Evolutionary conservation across 2,113 vertebrate genomes (phyloP), one percentile per base, ranked within the genome.

Genomic region (Lynx canadensis): DNA sequence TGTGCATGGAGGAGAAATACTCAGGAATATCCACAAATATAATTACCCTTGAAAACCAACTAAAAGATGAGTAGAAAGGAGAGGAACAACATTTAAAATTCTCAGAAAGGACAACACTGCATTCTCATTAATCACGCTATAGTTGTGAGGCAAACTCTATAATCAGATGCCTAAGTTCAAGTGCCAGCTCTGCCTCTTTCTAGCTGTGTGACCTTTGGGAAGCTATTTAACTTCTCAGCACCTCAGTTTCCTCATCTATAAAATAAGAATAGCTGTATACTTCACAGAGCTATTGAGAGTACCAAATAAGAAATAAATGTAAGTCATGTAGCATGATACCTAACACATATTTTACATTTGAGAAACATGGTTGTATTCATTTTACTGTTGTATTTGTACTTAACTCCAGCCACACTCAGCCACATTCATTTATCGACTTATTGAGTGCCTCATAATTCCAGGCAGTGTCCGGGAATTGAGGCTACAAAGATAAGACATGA

Each of bases 241-340:
- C 16, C 41, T 92, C 21, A 7, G 23, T 82, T 73, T 95, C 87
- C 27, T 91, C 78, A 55, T 57, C 50, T 60, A 65, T 80, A 86
- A 91, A 85, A 50, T 89, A 89, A 94, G 65, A 81, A 80, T 21
- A 89, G 12, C 45, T 57, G 3, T 96, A 36, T 91, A 84, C 13
- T 93, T 93, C 48, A 91, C 55, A 78, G n/a, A 94, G 10, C 23
- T 94, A 23, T 76, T 80, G 60, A 85, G 21, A 84, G 14, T 31
- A 52, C 87, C 83, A 83, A 87, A 41, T 97, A 91, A 76, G 78
- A 94, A 50, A 80, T 81, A 89, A 91, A 91, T 80, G 25, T 80
- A 80, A 91, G 25, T 12, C 31, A 83, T 7, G 25, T 83, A 65
- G 21, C 25, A 23, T 52, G 52, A 31, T 78, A 55, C 41, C 41